phyloP scores from a whole-genome alignment of 2,113 vertebrate genomes.

The Anarrhichthys ocellatus region DNA sequence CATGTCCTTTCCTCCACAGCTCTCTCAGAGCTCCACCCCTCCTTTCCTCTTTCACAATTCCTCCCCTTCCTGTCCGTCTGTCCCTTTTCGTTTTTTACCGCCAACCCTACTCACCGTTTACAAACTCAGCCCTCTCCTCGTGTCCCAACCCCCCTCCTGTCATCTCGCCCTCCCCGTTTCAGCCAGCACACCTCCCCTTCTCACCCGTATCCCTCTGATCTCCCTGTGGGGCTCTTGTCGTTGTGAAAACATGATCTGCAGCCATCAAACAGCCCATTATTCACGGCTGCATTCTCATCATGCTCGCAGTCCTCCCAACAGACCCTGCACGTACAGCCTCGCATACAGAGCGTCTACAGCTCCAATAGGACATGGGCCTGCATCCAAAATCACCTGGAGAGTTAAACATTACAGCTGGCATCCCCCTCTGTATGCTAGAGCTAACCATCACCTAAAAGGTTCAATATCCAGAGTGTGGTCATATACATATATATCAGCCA shows the following conservation, averaged over 20 bases:
- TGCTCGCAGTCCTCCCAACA: constrained; percentile 62
- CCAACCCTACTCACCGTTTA: constrained; percentile 38
- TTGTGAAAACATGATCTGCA: constrained; percentile 82
- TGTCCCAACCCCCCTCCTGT: constrained; percentile 9
- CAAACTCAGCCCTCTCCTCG: constrained; percentile 36
- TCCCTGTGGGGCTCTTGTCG: constrained; percentile 75
- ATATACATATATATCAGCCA: neutral
- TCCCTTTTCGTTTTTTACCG: constrained; percentile 26
- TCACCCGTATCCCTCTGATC: constrained; percentile 53
- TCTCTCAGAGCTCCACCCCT: constrained; percentile 25
- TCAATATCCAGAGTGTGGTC: neutral
- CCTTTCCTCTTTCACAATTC: neutral
- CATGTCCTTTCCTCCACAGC: constrained; percentile 40
- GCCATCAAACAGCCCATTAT: constrained; percentile 82
- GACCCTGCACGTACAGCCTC: constrained; percentile 39
- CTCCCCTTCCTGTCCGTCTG: constrained; percentile 28
- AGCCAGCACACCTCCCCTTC: constrained; percentile 24
- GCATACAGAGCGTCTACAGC: constrained; percentile 73
- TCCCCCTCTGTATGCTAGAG: constrained; percentile 1
- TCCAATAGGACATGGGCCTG: constrained; percentile 43
- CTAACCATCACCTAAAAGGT: constrained; percentile 21
- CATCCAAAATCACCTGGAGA: constrained; percentile 59
- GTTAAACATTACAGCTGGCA: constrained; percentile 11
- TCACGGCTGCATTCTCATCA: constrained; percentile 79
- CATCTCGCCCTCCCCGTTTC: constrained; percentile 16